Percentiles rank a stretch among this genome's conserved stretches.
These are phyloP conservation scores for Podarcis muralis DNA, from an alignment of 2,113 vertebrate species.

Conservation along the genomic window DNA sequence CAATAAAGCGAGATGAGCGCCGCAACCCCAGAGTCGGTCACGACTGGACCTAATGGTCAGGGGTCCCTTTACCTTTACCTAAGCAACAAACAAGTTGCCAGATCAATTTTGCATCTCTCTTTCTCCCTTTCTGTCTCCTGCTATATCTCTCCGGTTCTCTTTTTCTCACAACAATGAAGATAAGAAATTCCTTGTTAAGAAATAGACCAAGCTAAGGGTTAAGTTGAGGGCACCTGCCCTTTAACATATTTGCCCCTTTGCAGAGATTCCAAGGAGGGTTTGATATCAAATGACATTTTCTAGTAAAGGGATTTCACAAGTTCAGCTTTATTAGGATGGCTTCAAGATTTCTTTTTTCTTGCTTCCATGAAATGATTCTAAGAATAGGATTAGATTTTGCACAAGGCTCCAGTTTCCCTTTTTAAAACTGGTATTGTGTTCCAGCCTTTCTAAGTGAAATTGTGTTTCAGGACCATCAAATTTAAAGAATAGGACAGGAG, in stretches of 20 bases:
- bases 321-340: background rate
- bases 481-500: background rate
- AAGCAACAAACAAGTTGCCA: background rate
- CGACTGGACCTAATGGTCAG: no score
- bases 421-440: background rate
- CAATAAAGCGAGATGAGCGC: no score
- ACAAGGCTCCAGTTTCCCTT: background rate
- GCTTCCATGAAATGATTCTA: background rate
- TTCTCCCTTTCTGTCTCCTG: background rate
- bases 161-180: background rate
- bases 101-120: background rate
- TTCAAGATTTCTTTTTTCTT: background rate
- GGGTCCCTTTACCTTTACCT: no score
- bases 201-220: background rate
- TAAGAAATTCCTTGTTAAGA: background rate
- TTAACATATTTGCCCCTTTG: background rate
- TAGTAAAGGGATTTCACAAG: background rate
- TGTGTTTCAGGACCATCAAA: fast-evolving
- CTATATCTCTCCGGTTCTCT: no score
- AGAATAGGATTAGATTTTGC: background rate
- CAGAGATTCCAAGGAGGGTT: background rate
- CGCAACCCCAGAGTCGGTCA: no score
- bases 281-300: constrained; percentile 9
- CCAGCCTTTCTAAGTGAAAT: fast-evolving
- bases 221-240: background rate